A percentile compares a stretch with the other conserved stretches of the same genome.
Conservation (phyloP, 2,888 invertebrate species). For the Hirudinaria manillensis region DNA sequence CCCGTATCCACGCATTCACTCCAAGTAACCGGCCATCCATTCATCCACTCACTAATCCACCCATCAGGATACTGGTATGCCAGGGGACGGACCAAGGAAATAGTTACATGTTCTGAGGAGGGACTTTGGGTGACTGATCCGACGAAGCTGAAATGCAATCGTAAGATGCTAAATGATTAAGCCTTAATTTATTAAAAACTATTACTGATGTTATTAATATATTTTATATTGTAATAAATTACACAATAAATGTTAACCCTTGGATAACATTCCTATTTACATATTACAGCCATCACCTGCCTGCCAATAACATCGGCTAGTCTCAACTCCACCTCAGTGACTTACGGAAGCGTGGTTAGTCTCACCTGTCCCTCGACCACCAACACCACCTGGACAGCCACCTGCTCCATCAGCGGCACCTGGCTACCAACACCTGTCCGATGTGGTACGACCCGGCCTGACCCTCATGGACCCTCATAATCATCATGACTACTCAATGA, state of each 20-base stretch:
- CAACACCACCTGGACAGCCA: not conserved
- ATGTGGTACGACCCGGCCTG: not conserved
- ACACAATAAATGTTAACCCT: no score
- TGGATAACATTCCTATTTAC: no score
- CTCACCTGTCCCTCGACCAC: not conserved
- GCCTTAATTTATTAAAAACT: no score
- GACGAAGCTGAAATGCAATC: slow-evolving; percentile 2
- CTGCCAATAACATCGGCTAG: not conserved
- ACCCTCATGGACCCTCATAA: no score
- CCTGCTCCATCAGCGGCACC: slow-evolving; percentile 9
- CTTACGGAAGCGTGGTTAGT: not conserved
- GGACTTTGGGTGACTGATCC: slow-evolving; percentile 17
- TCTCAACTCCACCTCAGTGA: not conserved
- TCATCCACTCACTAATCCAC: not conserved
- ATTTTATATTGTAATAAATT: no score
- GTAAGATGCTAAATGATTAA: not conserved
- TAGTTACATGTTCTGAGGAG: slow-evolving; percentile 13
- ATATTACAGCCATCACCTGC: slow-evolving; percentile 1
- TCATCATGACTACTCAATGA: no score
- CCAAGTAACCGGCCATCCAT: no score
- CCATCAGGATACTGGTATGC: slow-evolving; percentile 18
- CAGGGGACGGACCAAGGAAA: not conserved
- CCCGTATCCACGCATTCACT: no score
- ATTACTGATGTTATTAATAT: no score
- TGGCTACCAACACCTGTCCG: not conserved